Evolutionary conservation across 2,888 invertebrate species (phyloP), one percentile per base, ranked within the genome.

Genomic region (Diarsia mendica): DNA sequence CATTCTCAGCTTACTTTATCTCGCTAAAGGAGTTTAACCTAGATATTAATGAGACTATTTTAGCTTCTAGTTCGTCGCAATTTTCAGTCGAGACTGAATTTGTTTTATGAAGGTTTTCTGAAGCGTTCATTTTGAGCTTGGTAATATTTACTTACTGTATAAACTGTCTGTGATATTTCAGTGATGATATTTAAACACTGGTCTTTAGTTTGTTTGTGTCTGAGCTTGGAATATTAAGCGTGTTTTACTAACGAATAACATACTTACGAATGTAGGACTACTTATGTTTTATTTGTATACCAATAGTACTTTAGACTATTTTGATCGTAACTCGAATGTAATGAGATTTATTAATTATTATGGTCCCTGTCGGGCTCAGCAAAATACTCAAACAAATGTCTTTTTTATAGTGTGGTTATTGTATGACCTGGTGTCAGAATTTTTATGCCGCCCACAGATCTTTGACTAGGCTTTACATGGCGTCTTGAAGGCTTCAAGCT

Each of bases 41-140:
- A 79, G 67, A 72, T 84, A 83, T 80, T 79, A 84, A 68, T 80
- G 65, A 72, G 60, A 79, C 67, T 83, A 69, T 63, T 78, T 65
- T 65, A 83, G 48, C n/a, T 65, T 68, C 60, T 77, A 77, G 63
- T 49, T 65, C 0, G 53, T n/a, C 44, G 63, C 46, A 39, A n/a
- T 68, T 70, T 80, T 68, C 53, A 13, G 33, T 33, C 0, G 6
- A 0, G 10, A 8, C 33, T 75, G 53, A 66, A 66, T 75, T 68
- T 65, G n/a, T 82, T 48, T 49, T 53, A 39, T 48, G 20, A n/a
- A 49, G 5, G 20, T 28, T 68, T 61, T 64, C 15, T 64, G 39
- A 55, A 73, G 75, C 23, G 9, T 23, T 55, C 2, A 23, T 49
- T 79, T 63, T n/a, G 13, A 39, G 28, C 49, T 55, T 33, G 20